These are phyloP conservation scores for Neofelis nebulosa DNA, from an alignment of 2,113 vertebrate species.

Conservation along the genomic window DNA sequence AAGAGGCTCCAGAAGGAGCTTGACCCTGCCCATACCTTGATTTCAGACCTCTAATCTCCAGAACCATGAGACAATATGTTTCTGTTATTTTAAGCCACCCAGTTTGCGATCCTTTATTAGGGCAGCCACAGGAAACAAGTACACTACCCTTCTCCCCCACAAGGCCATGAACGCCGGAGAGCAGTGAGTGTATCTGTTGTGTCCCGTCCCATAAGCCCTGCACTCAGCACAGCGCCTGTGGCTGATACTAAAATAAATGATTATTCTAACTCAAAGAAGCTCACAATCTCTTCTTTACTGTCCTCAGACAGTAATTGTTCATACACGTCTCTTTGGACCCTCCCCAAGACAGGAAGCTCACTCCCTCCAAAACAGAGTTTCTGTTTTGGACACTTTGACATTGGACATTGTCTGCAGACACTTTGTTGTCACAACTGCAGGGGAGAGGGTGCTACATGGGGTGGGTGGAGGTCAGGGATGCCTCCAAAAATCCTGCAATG, in stretches of 20 bases:
- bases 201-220: background rate
- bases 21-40: background rate
- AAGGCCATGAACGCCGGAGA: background rate
- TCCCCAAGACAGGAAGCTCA: background rate
- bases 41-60: background rate
- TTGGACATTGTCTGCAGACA: background rate
- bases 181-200: fast-evolving
- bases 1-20: background rate
- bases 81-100: background rate
- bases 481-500: background rate
- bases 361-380: background rate
- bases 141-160: background rate
- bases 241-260: background rate
- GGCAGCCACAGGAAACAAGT: background rate
- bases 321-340: background rate
- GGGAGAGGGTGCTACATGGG: background rate
- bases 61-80: fast-evolving
- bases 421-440: background rate
- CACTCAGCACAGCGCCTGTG: background rate
- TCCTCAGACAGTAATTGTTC: background rate
- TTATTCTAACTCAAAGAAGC: background rate
- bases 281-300: fast-evolving
- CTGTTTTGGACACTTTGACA: too few species aligned
- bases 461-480: background rate
- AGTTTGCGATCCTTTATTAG: background rate